A percentile compares a stretch with the other conserved stretches of the same genome.
phyloP scores from a whole-genome alignment of 2,113 vertebrate species.

The Serinus canaria region DNA sequence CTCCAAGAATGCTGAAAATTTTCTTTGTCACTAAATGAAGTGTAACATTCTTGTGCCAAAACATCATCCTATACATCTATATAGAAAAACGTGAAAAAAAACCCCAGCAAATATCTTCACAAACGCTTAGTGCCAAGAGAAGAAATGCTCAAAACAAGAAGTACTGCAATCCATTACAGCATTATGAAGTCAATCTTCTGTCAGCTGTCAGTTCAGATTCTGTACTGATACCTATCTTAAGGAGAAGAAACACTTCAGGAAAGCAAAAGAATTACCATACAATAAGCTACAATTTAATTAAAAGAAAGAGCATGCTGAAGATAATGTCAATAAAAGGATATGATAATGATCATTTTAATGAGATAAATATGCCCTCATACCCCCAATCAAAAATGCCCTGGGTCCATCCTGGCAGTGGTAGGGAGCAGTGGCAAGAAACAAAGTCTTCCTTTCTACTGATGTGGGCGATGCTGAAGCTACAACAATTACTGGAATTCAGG shows the following conservation, averaged over 20 bases:
- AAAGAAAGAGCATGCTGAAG: background rate
- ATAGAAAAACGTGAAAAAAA: background rate
- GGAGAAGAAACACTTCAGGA: background rate
- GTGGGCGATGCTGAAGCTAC: background rate
- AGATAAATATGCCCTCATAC: background rate
- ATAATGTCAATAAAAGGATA: background rate
- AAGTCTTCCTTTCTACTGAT: background rate
- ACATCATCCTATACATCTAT: background rate
- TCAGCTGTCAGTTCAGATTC: background rate
- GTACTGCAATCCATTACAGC: background rate
- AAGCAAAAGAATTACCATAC: background rate
- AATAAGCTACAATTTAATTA: background rate
- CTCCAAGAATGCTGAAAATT: background rate
- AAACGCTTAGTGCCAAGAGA: background rate
- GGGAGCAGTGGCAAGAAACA: background rate
- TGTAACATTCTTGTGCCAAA: background rate
- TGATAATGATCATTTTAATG: background rate
- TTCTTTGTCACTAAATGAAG: background rate
- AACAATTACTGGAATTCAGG: constrained; percentile 30
- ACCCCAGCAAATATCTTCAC: background rate
- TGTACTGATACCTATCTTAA: background rate
- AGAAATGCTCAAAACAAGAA: background rate
- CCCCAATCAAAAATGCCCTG: background rate
- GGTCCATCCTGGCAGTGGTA: background rate
- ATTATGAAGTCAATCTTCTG: background rate